These are phyloP conservation scores for Dicroscelio sp. DNA, from an alignment of 2,888 invertebrate species.

Conservation along the genomic window DNA sequence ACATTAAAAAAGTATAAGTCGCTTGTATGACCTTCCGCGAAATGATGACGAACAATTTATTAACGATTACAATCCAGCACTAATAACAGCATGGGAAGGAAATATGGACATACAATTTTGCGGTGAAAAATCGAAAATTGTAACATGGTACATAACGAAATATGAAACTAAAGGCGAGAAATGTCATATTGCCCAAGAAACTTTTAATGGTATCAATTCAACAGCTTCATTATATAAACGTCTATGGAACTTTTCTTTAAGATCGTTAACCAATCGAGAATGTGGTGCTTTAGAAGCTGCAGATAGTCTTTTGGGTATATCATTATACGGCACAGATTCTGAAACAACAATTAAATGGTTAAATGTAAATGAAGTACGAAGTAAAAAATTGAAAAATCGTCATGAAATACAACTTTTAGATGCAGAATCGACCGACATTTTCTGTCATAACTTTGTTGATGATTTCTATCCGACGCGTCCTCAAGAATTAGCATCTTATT, in stretches of 20 bases:
- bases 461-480: not conserved
- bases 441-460: not conserved
- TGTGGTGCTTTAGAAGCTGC: conserved; percentile 88
- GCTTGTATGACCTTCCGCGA: not conserved
- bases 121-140: conserved; percentile 64
- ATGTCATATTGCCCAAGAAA: conserved; percentile 74
- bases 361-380: conserved; percentile 79
- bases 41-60: not conserved
- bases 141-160: conserved; percentile 86
- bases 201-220: conserved; percentile 58
- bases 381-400: conserved; percentile 64
- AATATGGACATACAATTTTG: conserved; percentile 77
- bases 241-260: conserved; percentile 87
- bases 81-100: conserved; percentile 86
- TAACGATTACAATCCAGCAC: conserved; percentile 27
- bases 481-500: not conserved
- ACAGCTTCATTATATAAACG: conserved; percentile 7
- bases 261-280: conserved; percentile 86
- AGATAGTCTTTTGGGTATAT: conserved; percentile 86
- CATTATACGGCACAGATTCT: conserved; percentile 88
- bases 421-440: not conserved
- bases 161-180: conserved; percentile 88
- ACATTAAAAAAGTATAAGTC: not conserved
- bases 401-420: not conserved
- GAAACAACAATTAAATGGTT: conserved; percentile 88